Evolutionary conservation across 2,888 invertebrate genomes (phyloP).

Genomic region (Trachelus iudaicus): DNA sequence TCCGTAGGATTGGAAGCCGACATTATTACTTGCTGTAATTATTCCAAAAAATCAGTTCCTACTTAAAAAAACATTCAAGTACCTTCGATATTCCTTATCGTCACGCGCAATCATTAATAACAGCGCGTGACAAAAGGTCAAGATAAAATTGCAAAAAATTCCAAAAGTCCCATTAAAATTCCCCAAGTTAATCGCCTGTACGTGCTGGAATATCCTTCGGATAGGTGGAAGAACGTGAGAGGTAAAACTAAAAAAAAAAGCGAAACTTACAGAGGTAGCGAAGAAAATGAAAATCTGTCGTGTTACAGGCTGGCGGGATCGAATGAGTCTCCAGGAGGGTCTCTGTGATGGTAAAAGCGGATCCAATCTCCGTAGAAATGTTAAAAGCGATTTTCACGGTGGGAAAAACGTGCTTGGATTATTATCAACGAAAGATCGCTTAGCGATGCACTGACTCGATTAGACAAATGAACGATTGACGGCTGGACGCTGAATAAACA

Average conservation of each 20-base stretch:
- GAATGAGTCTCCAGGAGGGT: not conserved
- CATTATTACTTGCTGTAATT: not conserved
- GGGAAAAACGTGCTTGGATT: not conserved
- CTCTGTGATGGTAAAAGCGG: not conserved
- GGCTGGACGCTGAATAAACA: not conserved
- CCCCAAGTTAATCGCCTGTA: not conserved
- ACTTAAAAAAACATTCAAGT: not conserved
- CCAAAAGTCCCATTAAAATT: not conserved
- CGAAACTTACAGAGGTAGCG: not conserved
- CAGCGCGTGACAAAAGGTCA: not conserved
- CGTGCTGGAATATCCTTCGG: not conserved
- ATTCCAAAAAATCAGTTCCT: not conserved
- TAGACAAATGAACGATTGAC: not conserved
- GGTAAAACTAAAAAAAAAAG: not conserved
- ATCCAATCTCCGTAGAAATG: not conserved
- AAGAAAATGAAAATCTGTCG: not conserved
- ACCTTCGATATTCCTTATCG: not conserved
- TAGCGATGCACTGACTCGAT: not conserved
- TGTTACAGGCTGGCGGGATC: not conserved
- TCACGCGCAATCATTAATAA: not conserved
- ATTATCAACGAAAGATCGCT: not conserved
- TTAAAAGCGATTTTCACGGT: not conserved
- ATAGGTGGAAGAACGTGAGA: not conserved
- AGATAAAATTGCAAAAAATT: not conserved
- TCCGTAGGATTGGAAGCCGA: constrained; percentile 23